phyloP scores from a whole-genome alignment of 2,888 invertebrate genomes.

The Leptopterna dolabrata region DNA sequence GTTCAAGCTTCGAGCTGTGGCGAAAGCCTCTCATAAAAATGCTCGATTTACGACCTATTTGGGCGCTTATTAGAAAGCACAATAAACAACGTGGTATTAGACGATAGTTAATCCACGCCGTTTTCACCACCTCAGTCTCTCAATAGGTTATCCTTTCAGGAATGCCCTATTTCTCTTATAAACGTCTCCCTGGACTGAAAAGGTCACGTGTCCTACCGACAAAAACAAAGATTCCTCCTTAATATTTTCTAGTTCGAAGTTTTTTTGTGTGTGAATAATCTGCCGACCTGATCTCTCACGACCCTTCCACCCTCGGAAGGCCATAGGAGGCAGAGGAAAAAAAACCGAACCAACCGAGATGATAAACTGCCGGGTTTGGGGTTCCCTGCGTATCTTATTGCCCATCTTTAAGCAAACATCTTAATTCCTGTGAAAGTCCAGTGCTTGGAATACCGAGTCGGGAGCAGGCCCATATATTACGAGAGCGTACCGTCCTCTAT shows the following conservation, averaged over 20 bases:
- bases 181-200: neutral
- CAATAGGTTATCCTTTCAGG: neutral
- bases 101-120: neutral
- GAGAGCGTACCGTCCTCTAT: neutral
- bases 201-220: neutral
- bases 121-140: neutral
- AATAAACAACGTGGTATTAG: neutral
- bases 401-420: slow-evolving; percentile 39
- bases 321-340: neutral
- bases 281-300: neutral
- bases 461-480: slow-evolving; percentile 36
- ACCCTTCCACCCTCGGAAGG: slow-evolving; percentile 3
- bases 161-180: neutral
- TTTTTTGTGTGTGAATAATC: neutral
- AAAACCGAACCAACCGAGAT: neutral
- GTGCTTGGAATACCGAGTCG: slow-evolving; percentile 10
- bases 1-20: neutral
- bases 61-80: neutral
- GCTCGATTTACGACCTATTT: neutral
- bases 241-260: neutral
- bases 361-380: slow-evolving; percentile 27
- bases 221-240: neutral
- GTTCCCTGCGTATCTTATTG: slow-evolving; percentile 9
- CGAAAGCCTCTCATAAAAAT: neutral
- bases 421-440: slow-evolving; percentile 44